Conservation (phyloP, 2,888 invertebrate species). For the Rhodophaea formosa region DNA sequence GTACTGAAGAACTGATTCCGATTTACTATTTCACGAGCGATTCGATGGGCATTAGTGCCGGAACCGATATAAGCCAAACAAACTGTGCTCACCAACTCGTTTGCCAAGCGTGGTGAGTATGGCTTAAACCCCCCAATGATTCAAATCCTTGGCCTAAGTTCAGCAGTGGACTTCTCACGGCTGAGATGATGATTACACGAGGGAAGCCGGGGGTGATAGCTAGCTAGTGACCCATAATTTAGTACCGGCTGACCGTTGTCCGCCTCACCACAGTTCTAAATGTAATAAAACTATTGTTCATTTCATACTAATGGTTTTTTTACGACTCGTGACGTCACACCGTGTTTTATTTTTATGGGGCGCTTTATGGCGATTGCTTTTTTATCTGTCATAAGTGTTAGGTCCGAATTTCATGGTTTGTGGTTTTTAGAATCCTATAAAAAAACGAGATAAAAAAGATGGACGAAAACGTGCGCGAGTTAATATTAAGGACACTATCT, state of each 20-base stretch:
- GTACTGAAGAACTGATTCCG: no score
- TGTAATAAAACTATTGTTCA: slow-evolving; percentile 19
- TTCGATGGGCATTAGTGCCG: no score
- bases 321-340: slow-evolving; percentile 3
- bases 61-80: no score
- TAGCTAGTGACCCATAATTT: background rate
- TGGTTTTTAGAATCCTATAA: slow-evolving; percentile 22
- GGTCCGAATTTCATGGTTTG: slow-evolving; percentile 2
- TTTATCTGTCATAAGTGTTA: slow-evolving; percentile 12
- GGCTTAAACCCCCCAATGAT: no score
- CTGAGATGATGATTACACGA: no score
- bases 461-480: background rate
- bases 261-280: background rate
- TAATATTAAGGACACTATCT: no score
- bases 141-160: no score
- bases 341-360: slow-evolving; percentile 4
- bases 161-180: no score
- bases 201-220: no score
- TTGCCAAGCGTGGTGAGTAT: no score
- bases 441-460: background rate
- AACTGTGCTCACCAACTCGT: no score
- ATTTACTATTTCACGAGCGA: no score
- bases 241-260: background rate
- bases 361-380: slow-evolving; percentile 10
- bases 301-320: slow-evolving; percentile 15